Conservation (phyloP, 2,888 invertebrate genomes). For the Xiphydria camelus region DNA sequence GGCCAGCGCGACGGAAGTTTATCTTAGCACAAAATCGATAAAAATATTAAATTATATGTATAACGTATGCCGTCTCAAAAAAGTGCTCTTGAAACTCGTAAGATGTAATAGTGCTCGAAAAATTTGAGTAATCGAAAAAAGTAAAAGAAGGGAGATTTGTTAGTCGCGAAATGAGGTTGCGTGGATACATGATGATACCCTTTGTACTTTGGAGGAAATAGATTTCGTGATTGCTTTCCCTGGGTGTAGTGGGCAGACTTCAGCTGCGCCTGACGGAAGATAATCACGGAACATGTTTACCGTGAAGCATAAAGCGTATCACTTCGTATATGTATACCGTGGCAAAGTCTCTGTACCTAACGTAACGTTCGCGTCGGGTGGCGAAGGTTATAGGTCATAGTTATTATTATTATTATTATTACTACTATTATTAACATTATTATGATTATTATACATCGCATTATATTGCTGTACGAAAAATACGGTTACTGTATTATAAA, state of each 20-base stretch:
- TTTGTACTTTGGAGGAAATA: no score
- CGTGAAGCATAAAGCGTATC: no score
- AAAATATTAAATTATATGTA: constrained; percentile 7
- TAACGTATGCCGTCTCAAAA: constrained; percentile 50
- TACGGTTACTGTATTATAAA: constrained; percentile 29
- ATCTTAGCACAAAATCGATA: neutral
- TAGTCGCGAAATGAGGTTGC: no score
- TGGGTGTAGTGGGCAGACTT: no score
- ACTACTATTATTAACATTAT: constrained; percentile 21
- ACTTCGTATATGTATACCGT: no score
- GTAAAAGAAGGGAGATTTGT: constrained; percentile 11
- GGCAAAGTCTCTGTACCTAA: constrained; percentile 9
- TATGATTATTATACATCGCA: constrained; percentile 26
- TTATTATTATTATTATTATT: constrained; percentile 24
- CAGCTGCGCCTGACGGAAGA: no score
- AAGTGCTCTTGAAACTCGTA: constrained; percentile 54
- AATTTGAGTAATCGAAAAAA: constrained; percentile 15
- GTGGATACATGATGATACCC: no score
- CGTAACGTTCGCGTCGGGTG: neutral
- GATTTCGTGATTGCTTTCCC: no score
- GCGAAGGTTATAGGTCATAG: neutral
- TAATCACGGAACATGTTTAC: no score
- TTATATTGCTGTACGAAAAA: constrained; percentile 25
- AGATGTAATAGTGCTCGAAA: constrained; percentile 28
- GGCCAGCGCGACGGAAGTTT: constrained; percentile 2